Evolutionary conservation across 2,113 vertebrate genomes (phyloP), one percentile per base, ranked within the genome.

Genomic region (Calonectris borealis): DNA sequence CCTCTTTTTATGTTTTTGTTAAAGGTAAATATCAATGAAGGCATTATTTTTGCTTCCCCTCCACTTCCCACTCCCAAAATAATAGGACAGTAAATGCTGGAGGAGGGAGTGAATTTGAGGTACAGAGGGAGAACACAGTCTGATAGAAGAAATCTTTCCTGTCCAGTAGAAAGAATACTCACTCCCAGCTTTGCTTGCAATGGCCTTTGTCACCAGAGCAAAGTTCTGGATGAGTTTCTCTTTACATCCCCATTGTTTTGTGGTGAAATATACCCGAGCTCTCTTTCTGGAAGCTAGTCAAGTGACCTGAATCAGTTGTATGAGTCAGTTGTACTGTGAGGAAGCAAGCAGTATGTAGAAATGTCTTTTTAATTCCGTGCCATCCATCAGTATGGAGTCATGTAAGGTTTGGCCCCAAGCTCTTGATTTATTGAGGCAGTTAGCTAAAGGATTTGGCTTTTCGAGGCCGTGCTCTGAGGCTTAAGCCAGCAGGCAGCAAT

Each of bases 1-100:
- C 91, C 40, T 99, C 99, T 79, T 97, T 99, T 86, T 99, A 99
- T 40, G 97, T 99, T 94, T 99, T 98, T 81, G 99, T 99, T 34
- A 99, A 98, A 99, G 99, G 99, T 99, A 98, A 98, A 26, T 85
- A 68, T 85, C 60, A 66, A 19, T 40, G 9, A 85, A 85, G 44
- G 38, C 29, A 48, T 76, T 61, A 13, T n/a, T 84, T 92, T 76
- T 89, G n/a, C 34, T 64, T 51, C 10, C 22, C 16, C 13, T 2
- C 3, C 15, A 15, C 14, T 15, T n/a, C 7, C 31, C 16, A 16
- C 9, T 75, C 16, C 20, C 31, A 61, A 58, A 83, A 51, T 57
- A 66, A 27, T 14, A 75, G 58, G 36, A 54, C 32, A 66, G 5
- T 83, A 69, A 76, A 32, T 66, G 27, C 66, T 78, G 38, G 54